Evolutionary conservation across 2,888 invertebrate species (phyloP).

Genomic region (Rhopalosiphum nymphaeae): DNA sequence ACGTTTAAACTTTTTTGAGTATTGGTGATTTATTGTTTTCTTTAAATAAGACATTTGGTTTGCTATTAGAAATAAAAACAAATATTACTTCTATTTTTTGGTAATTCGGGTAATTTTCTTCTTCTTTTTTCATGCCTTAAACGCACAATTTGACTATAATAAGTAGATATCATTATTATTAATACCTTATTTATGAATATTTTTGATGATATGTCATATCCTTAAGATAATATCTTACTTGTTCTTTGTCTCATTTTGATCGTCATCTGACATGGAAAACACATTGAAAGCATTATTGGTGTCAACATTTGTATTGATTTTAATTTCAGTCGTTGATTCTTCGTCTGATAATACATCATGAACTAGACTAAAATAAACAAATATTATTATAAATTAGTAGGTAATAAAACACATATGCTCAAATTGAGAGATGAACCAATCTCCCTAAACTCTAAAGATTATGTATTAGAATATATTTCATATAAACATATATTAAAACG

Average conservation of each 20-base stretch:
- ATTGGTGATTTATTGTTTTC: neutral
- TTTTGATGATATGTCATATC: neutral
- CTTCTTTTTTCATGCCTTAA: constrained; percentile 76
- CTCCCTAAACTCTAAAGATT: no score
- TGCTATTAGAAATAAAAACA: neutral
- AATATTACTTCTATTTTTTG: constrained; percentile 81
- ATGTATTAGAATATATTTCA: no score
- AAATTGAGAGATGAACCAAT: no score
- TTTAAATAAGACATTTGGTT: constrained; percentile 12
- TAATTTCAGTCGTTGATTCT: constrained; percentile 75
- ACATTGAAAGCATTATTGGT: constrained; percentile 44
- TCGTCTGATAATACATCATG: constrained; percentile 87
- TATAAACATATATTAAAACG: no score
- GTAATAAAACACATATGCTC: no score
- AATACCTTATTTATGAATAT: neutral
- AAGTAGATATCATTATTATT: neutral
- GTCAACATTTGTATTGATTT: neutral
- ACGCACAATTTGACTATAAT: constrained; percentile 61
- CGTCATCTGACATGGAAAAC: constrained; percentile 37
- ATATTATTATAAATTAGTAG: neutral
- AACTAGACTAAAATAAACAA: constrained; percentile 77
- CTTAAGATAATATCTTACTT: constrained; percentile 27
- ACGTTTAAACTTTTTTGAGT: neutral
- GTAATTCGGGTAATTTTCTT: constrained; percentile 89
- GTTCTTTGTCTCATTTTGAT: constrained; percentile 38